phyloP scores from a whole-genome alignment of 2,113 vertebrate species.

The Lanius collurio region DNA sequence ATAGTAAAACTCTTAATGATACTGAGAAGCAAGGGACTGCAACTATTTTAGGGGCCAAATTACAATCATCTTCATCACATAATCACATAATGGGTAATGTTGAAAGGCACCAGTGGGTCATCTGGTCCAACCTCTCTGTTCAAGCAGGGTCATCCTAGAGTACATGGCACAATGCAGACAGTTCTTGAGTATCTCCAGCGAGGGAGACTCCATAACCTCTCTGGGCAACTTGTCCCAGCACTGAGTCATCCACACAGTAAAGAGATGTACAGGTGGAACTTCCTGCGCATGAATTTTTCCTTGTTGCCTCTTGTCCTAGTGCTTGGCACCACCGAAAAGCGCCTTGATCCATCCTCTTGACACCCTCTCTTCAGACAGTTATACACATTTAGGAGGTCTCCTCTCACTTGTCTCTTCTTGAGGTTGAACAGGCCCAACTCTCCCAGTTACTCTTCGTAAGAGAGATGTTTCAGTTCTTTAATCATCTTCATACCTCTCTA shows the following conservation, averaged over 20 bases:
- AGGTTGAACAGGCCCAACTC: neutral
- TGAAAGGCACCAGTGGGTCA: neutral
- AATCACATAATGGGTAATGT: neutral
- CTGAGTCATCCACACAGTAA: neutral
- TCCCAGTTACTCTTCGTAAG: neutral
- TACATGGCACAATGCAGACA: neutral
- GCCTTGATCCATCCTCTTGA: neutral
- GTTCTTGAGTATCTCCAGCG: neutral
- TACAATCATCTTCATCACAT: neutral
- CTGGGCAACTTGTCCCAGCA: neutral
- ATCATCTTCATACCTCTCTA: neutral
- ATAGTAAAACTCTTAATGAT: neutral
- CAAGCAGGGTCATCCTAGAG: neutral
- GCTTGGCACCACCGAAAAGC: neutral
- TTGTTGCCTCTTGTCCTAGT: neutral
- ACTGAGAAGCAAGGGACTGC: neutral
- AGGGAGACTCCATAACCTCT: neutral
- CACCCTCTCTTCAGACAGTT: neutral
- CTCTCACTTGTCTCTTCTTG: neutral
- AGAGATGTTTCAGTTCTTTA: neutral
- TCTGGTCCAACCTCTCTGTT: neutral
- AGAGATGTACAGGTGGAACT: neutral
- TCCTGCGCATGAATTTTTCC: neutral
- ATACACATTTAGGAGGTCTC: neutral
- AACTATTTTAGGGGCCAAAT: neutral